Percentiles rank a stretch among this genome's conserved stretches.
Conservation (phyloP, 2,797 vertebrate species). For the Melanotaenia nigrans region DNA sequence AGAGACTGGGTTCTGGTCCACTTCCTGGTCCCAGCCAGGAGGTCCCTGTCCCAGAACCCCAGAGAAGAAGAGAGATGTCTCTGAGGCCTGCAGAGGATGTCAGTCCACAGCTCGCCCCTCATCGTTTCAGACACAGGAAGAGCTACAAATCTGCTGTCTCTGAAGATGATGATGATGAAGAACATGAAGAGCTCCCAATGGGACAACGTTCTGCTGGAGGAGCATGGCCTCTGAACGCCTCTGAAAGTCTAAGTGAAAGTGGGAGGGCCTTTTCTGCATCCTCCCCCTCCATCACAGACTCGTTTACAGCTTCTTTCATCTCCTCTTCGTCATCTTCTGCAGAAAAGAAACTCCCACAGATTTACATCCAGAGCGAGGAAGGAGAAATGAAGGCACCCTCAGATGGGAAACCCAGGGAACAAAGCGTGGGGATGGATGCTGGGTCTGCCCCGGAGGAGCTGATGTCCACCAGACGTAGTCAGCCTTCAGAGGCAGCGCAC, state of each 20-base stretch:
- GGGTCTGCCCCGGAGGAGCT: neutral
- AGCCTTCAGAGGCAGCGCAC: conserved; percentile 25
- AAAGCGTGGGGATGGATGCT: neutral
- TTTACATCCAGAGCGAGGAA: conserved; percentile 71
- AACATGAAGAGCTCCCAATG: conserved; percentile 11
- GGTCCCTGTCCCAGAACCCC: neutral
- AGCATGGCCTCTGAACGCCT: conserved; percentile 29
- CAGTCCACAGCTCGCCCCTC: neutral
- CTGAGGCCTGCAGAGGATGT: neutral
- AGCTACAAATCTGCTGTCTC: conserved; percentile 72
- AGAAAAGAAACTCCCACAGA: conserved; percentile 62
- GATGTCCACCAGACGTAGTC: conserved; percentile 13
- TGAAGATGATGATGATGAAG: conserved; percentile 59
- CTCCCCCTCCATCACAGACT: conserved; percentile 40
- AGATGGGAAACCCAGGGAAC: too few species aligned
- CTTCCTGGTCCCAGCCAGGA: too few species aligned
- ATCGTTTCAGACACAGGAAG: conserved; percentile 31
- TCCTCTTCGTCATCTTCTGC: conserved; percentile 21
- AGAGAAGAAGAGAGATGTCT: neutral
- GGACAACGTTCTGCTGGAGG: conserved; percentile 25
- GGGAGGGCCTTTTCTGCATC: conserved; percentile 48
- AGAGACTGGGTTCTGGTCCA: too few species aligned
- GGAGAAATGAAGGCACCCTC: neutral
- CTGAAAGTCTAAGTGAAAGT: neutral
- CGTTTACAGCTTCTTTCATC: conserved; percentile 1